Conservation (phyloP, 2,113 vertebrate species). For the Crypturellus undulatus region DNA sequence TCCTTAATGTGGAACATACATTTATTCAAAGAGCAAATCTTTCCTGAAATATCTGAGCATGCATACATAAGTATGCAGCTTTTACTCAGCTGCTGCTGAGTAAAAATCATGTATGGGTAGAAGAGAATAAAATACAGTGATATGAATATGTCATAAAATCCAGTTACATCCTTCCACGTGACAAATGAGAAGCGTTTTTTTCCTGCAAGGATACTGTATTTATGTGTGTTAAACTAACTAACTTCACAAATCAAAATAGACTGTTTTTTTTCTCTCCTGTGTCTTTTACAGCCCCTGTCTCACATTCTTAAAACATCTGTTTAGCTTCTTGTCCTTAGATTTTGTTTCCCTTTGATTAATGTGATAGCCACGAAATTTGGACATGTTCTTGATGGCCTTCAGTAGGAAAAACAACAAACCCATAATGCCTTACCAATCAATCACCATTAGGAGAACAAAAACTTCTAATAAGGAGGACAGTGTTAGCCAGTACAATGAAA, state of each 20-base stretch:
- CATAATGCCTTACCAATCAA: conserved; percentile 62
- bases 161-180: not conserved
- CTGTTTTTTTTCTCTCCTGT: not conserved
- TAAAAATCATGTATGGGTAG: not conserved
- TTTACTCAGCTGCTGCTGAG: not conserved
- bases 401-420: conserved; percentile 72
- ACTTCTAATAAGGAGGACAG: conserved; percentile 72
- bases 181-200: conserved; percentile 21
- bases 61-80: not conserved
- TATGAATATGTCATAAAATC: not conserved
- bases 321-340: conserved; percentile 66
- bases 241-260: not conserved
- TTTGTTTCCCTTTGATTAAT: conserved; percentile 86
- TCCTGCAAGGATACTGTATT: not conserved
- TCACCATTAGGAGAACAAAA: conserved; percentile 74
- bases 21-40: not conserved
- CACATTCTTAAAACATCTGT: conserved; percentile 72
- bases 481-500: conserved; percentile 74
- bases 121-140: not conserved
- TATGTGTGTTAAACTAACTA: not conserved
- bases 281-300: conserved; percentile 42
- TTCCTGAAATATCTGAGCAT: not conserved
- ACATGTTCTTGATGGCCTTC: conserved; percentile 81
- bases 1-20: not conserved
- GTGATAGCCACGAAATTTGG: conserved; percentile 84